Evolutionary conservation across 2,797 vertebrate genomes (phyloP), one percentile per base, ranked within the genome.

Genomic region (Chaunax sp.): DNA sequence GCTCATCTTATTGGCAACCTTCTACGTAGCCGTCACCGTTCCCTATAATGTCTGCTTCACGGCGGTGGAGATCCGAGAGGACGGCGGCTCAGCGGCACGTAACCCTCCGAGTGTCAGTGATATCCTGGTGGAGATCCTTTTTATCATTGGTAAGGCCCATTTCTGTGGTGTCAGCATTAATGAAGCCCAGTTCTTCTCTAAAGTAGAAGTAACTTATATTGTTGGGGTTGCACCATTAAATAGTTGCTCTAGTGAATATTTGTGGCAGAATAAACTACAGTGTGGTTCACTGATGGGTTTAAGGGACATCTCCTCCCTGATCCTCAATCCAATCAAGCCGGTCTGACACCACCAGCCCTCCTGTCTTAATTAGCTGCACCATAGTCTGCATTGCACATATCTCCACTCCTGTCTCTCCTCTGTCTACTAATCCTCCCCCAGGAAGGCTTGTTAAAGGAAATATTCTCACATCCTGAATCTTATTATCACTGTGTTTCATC

Each of bases 11-110:
- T 38, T 94, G 77, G 94, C 94, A 50, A 94, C 94, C 15, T 94
- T 94, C 82, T 94, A 94, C 10, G 94, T 94, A 1, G 94, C 94
- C 1, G 72, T 94, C 51, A 94, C 94, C 0, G 94, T 94, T 28
- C 94, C 94, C 20, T 94, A 94, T 12, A 94, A 94, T 1, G 94
- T 94, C 28, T 94, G 94, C 82, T 94, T 94, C 87, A 88, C 89
- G 0, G 85, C 87, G 3, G 85, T 65, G 44, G 91, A 92, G 61
- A 51, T 86, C 0, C 69, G 93, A n/a, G 94, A 94, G 45, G 94
- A 93, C 8, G 85, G 88, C 1, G 78, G 63, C 46, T 74, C 80
- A 0, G 79, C 87, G 0, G 88, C 91, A 0, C 89, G 94, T 0
- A 93, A 83, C 72, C 93, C 93, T 3, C 93, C 94, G 0, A 94